Conservation (phyloP, 1,140 invertebrate species). For the Drosophila littoralis region DNA sequence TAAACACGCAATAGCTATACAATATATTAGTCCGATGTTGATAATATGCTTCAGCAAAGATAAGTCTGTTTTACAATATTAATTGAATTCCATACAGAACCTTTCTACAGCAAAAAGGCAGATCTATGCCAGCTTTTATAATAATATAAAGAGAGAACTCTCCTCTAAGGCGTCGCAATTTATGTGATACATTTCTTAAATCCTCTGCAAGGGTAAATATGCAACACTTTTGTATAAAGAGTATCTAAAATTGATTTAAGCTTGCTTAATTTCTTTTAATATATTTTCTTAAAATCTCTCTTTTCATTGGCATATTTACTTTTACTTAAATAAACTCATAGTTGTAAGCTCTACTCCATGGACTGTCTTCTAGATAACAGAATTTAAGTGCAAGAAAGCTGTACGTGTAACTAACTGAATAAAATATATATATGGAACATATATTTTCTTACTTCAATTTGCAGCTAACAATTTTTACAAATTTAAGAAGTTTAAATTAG, state of each 20-base stretch:
- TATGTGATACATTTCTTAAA: no score
- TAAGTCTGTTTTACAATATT: no score
- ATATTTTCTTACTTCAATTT: slow-evolving; percentile 74
- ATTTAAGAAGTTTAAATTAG: slow-evolving; percentile 22
- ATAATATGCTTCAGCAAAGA: no score
- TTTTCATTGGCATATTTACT: background rate
- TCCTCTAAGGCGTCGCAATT: no score
- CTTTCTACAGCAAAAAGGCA: no score
- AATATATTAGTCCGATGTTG: no score
- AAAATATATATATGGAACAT: slow-evolving; percentile 36
- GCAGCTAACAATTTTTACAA: slow-evolving; percentile 59
- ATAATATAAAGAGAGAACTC: no score
- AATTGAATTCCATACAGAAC: no score
- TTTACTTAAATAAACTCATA: slow-evolving; percentile 12
- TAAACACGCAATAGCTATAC: no score
- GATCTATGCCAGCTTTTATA: no score
- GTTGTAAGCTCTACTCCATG: slow-evolving; percentile 73
- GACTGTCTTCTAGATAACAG: slow-evolving; percentile 80
- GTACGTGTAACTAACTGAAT: slow-evolving; percentile 12
- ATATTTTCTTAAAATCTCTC: background rate
- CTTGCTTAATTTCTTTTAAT: background rate
- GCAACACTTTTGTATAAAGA: background rate
- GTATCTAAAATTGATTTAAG: background rate
- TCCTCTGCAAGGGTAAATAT: background rate
- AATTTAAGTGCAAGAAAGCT: slow-evolving; percentile 65